These are phyloP conservation scores for Apomyelois bistriatella DNA, from an alignment of 2,888 invertebrate genomes.

Conservation along the genomic window DNA sequence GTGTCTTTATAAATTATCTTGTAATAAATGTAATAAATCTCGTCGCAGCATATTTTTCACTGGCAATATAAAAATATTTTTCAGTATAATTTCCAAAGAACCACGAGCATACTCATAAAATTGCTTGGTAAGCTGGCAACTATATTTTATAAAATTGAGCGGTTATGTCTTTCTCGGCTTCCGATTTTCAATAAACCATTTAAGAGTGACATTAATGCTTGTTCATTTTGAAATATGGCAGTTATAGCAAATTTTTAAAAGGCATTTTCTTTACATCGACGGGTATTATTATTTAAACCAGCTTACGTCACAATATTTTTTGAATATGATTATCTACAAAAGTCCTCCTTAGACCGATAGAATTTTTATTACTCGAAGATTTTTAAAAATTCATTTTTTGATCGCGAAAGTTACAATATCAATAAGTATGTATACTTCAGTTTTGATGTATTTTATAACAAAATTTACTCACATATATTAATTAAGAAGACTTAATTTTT, in stretches of 20 bases:
- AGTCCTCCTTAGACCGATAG: too few species aligned
- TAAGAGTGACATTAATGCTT: constrained; percentile 43
- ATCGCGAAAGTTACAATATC: too few species aligned
- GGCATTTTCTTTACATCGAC: background rate
- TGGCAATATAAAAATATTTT: constrained; percentile 5
- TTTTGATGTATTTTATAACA: too few species aligned
- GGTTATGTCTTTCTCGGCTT: constrained; percentile 35
- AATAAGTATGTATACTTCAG: too few species aligned
- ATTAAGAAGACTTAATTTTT: too few species aligned
- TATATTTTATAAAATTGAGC: constrained; percentile 48
- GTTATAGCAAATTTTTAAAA: background rate
- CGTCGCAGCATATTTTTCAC: background rate
- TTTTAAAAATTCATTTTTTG: too few species aligned
- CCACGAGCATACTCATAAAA: constrained; percentile 3
- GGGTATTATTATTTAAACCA: too few species aligned
- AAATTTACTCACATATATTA: too few species aligned
- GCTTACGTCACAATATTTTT: too few species aligned
- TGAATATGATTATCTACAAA: too few species aligned
- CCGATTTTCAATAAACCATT: constrained; percentile 49
- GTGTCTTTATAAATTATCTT: background rate
- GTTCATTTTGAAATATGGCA: constrained; percentile 47
- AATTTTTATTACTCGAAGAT: too few species aligned
- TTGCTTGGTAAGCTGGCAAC: constrained; percentile 10
- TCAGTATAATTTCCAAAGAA: constrained; percentile 3
- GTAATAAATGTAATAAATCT: background rate